Percentiles rank a stretch among this genome's conserved stretches.
Conservation (phyloP, 2,113 vertebrate genomes). For the Thalassoma bifasciatum region DNA sequence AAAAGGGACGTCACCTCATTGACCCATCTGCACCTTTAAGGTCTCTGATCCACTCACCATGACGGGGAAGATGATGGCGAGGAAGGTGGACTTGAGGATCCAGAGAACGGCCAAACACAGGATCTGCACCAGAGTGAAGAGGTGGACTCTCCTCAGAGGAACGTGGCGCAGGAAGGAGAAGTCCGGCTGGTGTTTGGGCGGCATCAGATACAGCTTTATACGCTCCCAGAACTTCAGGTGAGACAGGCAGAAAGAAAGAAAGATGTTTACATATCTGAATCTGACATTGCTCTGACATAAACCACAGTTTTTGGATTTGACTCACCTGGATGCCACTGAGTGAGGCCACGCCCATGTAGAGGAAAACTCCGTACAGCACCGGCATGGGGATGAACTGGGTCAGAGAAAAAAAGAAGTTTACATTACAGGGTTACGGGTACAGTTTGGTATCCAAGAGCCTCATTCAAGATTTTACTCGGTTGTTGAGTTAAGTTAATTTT, state of each 20-base stretch:
- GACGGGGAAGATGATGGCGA: slow-evolving; percentile 86
- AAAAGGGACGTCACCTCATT: no score
- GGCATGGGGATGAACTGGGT: slow-evolving; percentile 95
- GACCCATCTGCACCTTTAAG: no score
- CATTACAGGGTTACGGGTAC: no score
- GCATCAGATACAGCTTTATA: slow-evolving; percentile 96
- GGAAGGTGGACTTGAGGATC: slow-evolving; percentile 90
- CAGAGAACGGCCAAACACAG: slow-evolving; percentile 92
- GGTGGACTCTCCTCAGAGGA: slow-evolving; percentile 92
- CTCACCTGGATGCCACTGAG: slow-evolving; percentile 95
- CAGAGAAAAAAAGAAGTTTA: not conserved
- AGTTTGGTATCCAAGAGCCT: no score
- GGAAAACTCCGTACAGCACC: slow-evolving; percentile 95
- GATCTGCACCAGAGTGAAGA: slow-evolving; percentile 94
- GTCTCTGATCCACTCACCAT: slow-evolving; percentile 81
- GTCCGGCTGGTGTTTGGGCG: slow-evolving; percentile 96
- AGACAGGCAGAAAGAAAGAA: not conserved
- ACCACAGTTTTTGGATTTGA: not conserved
- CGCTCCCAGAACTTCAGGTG: slow-evolving; percentile 97
- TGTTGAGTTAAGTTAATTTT: no score
- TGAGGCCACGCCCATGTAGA: slow-evolving; percentile 97
- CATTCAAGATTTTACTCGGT: no score
- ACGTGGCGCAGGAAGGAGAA: slow-evolving; percentile 93
- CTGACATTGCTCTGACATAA: no score
- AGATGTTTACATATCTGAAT: no score